A percentile compares a stretch with the other conserved stretches of the same genome.
Evolutionary conservation across 2,888 invertebrate genomes (phyloP).

Genomic region (Melanotus villosus): DNA sequence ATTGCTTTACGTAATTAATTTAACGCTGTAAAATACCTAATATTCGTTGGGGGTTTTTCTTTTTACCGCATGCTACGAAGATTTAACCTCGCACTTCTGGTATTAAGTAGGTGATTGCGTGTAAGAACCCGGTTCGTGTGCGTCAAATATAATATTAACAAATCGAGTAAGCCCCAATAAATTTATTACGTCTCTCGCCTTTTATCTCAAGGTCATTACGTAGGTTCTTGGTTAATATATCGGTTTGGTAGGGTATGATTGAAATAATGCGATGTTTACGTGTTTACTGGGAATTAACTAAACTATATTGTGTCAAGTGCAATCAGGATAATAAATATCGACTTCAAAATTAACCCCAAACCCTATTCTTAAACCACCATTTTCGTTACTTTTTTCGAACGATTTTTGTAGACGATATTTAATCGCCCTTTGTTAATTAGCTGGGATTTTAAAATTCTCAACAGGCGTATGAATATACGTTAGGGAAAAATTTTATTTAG

Average conservation of each 20-base stretch:
- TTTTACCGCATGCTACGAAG: constrained; percentile 6
- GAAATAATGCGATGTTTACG: constrained; percentile 48
- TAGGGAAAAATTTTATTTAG: background rate
- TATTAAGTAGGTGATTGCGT: constrained; percentile 45
- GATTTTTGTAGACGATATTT: too few relatives aligned
- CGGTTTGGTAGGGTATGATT: constrained; percentile 29
- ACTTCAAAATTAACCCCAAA: constrained; percentile 22
- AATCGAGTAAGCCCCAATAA: constrained; percentile 55
- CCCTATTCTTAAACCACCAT: background rate
- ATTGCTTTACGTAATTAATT: constrained; percentile 64
- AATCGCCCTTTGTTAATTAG: too few relatives aligned
- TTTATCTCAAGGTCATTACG: constrained; percentile 47
- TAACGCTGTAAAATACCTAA: constrained; percentile 57
- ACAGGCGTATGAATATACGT: too few relatives aligned
- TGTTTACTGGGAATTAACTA: constrained; percentile 43
- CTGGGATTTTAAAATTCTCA: too few relatives aligned
- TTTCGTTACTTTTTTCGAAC: too few relatives aligned
- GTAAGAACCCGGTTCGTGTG: constrained; percentile 50
- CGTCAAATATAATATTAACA: constrained; percentile 56
- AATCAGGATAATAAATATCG: constrained; percentile 38
- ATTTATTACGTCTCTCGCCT: constrained; percentile 54
- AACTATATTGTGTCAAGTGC: constrained; percentile 43
- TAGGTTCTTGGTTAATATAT: constrained; percentile 34
- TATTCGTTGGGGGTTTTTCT: constrained; percentile 26
- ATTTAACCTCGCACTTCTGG: constrained; percentile 24